Evolutionary conservation across 1,140 invertebrate genomes (phyloP), one percentile per base, ranked within the genome.

Genomic region (Palaemon carinicauda): DNA sequence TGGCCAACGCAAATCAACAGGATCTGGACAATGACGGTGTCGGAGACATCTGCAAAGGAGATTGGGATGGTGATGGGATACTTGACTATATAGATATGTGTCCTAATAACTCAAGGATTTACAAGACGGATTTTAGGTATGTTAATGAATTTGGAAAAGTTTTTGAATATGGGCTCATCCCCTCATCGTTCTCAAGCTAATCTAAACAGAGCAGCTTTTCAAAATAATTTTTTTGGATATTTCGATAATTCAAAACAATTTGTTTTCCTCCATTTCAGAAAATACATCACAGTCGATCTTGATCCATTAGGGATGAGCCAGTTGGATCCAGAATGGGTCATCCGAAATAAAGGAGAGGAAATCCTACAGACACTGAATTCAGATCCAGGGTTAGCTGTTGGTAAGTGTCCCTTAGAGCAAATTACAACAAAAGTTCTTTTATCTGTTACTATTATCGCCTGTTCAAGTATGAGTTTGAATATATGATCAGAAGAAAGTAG

Each of bases 321-420:
- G 91, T 95, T 95, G 31, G 97, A 99, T 92, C 97, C 98, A 0
- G 95, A 97, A 89, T 99, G 98, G 98, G 94, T 96, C 73, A 96
- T 98, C 88, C 95, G 96, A 87, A 96, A 97, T 89, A 94, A 97
- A 91, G 98, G 98, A 1, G 97, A 97, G 0, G 98, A 99, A 93
- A 99, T 99, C 87, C 93, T 96, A 0, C 97, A 99, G 91, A 98
- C 97, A 0, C 94, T 97, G 90, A 99, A 99, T 92, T 98, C 97
- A 85, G 98, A 99, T 92, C 98, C 98, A 0, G 97, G 97, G 0
- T 92, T 99, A 19, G 98, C 97, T 3, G 95, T 99, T n/a, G 97
- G 97, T 93, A 90, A 91, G 91, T 41, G 33, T n/a, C n/a, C n/a
- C n/a, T n/a, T n/a, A n/a, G n/a, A n/a, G n/a, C n/a, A n/a, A n/a